Evolutionary conservation across 2,113 vertebrate species (phyloP), one percentile per base, ranked within the genome.

Genomic region (Ptilonorhynchus violaceus): DNA sequence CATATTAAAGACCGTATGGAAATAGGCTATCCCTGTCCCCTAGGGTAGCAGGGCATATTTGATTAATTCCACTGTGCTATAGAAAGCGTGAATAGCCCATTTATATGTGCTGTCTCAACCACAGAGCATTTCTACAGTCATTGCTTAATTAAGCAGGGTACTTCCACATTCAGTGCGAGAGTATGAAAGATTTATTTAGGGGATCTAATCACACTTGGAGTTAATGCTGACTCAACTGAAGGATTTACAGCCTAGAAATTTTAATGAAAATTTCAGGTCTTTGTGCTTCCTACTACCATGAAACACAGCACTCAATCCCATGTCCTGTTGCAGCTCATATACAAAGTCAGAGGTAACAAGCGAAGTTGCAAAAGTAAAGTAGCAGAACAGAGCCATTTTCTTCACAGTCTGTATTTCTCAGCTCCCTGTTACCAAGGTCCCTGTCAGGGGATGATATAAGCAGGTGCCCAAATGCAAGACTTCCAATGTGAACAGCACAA

Each of bases 121-220:
- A 59, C 39, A 42, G 30, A 68, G 14, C 24, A 70, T 49, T 87
- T 87, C 68, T 30, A 22, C 23, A 30, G 41, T n/a, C 59, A 47
- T 39, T 89, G 28, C 41, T 73, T 89, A 37, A 82, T 63, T 88
- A 91, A 87, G 41, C 27, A 89, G 11, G 56, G 7, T 18, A 42
- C 12, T 56, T 91, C 11, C 15, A 77, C 20, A 18, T 39, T 52
- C 35, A 25, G 11, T 37, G 27, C 0, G 0, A 68, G 17, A 64
- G 15, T 23, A 77, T 28, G 20, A 77, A 84, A 81, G 9, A 78
- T 50, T 86, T 91, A 31, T 46, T 74, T n/a, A 3, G 14, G 20
- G 7, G 5, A 47, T 56, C 46, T 66, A 52, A 66, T 24, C 15
- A 33, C 7, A 22, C n/a, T 37, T 76, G 49, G 22, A 70, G 24